phyloP scores from a whole-genome alignment of 2,888 invertebrate genomes.

The Parnassius smintheus region DNA sequence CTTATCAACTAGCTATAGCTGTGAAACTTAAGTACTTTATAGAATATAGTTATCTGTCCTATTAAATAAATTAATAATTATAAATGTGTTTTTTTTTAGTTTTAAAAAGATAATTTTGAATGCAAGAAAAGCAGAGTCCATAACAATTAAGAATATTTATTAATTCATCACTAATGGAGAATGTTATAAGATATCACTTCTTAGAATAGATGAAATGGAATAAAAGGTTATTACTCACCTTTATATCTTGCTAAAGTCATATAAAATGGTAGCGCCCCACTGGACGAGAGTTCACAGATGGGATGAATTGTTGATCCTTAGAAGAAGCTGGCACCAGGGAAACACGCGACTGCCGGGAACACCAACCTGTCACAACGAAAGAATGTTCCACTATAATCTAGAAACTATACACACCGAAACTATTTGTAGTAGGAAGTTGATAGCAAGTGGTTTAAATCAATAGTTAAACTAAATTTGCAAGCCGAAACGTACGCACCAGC shows the following conservation, averaged over 20 bases:
- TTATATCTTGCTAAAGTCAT: slow-evolving; percentile 97
- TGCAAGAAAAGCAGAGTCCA: no score
- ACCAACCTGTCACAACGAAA: slow-evolving; percentile 66
- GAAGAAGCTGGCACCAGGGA: slow-evolving; percentile 62
- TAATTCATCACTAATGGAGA: no score
- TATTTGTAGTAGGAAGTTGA: slow-evolving; percentile 17
- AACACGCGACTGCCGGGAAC: slow-evolving; percentile 65
- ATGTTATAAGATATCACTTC: no score
- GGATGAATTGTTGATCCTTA: slow-evolving; percentile 76
- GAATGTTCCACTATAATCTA: slow-evolving; percentile 47
- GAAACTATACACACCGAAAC: slow-evolving; percentile 39
- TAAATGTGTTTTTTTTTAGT: no score
- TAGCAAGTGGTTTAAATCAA: slow-evolving; percentile 33
- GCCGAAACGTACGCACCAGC: slow-evolving; percentile 73
- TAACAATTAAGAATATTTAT: no score
- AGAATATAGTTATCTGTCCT: no score
- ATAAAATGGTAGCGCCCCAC: slow-evolving; percentile 95
- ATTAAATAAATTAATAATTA: no score
- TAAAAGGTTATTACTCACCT: slow-evolving; percentile 83
- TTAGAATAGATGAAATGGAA: background rate
- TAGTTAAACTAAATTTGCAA: slow-evolving; percentile 60
- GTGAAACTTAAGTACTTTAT: no score
- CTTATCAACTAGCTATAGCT: no score
- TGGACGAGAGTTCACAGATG: slow-evolving; percentile 85
- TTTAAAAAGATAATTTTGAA: no score